Base-by-base conservation (phyloP, 2,797 vertebrate genomes). In the Gobio occitaniae region DNA sequence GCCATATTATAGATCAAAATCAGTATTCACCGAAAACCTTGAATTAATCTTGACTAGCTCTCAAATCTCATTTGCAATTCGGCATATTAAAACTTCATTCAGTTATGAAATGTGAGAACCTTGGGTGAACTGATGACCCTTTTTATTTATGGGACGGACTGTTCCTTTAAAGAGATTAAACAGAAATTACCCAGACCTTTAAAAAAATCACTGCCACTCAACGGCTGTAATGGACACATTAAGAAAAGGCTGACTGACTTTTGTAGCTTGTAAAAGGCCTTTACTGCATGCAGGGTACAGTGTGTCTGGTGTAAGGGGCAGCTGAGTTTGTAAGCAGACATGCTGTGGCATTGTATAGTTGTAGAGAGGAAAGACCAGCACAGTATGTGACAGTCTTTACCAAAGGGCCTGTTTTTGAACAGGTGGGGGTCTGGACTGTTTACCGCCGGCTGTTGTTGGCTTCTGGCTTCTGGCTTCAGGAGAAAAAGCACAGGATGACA, bases 371-470 rank as follows among this genome's bases (percentile, higher is more conserved):
- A 84, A 85, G 74, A 71, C 72, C 78, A 82, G 68, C 66, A 69
- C 41, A 80, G 78, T 82, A 17, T 80, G 76, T 78, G 86, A 83
- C 86, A 86, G 65, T 87, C 77, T 76, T 82, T 81, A 84, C 82
- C 87, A 87, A 86, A 89, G 84, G 69, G 68, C 54, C 72, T 83
- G 86, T 78, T 84, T 80, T 50, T 82, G 86, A 88, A 89, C 89
- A 90, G 87, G 88, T 89, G 89, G 76, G 71, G 87, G 78, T 69
- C 80, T 84, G 78, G 36, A 80, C 75, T 61, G 86, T 84, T 85
- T 79, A 82, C 74, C 25, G 54, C 61, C 59, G 71, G 74, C 80
- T 86, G 84, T 76, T 88, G 82, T 81, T 87, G 68, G 82, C 38
- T 87, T 70, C 79, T n/a, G n/a, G n/a, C n/a, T n/a, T n/a, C n/a